These are phyloP conservation scores for Corythoichthys haematopterus DNA, from an alignment of 2,113 vertebrate species.

Conservation along the genomic window DNA sequence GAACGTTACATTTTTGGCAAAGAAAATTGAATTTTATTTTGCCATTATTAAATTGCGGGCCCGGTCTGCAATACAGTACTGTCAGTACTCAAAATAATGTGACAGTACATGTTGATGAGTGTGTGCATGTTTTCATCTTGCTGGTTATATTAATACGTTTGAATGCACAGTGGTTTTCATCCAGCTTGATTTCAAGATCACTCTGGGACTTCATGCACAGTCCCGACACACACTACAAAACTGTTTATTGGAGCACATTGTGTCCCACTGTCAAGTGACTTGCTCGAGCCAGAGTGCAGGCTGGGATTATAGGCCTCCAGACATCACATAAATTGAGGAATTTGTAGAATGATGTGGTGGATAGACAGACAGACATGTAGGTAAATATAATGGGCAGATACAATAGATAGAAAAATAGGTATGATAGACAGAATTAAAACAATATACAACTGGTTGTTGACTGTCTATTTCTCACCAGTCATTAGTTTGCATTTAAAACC, in stretches of 20 bases:
- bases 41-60: background rate
- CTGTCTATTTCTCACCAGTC: background rate
- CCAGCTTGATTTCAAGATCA: constrained; percentile 63
- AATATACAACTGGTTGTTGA: background rate
- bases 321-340: constrained; percentile 3
- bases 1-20: background rate
- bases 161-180: constrained; percentile 51
- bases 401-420: no score
- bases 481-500: background rate
- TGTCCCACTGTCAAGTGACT: constrained; percentile 20
- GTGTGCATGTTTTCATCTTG: constrained; percentile 25
- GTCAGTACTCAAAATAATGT: constrained; percentile 1
- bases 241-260: constrained; percentile 15
- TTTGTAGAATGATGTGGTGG: background rate
- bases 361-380: background rate
- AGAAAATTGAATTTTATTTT: background rate
- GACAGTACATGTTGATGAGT: constrained; percentile 25
- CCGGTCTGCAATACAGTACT: background rate
- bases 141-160: constrained; percentile 50
- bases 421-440: background rate
- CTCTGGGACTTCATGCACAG: constrained; percentile 50
- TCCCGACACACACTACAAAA: constrained; percentile 44
- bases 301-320: constrained; percentile 3
- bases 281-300: constrained; percentile 12
- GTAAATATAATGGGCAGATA: no score